Evolutionary conservation across 1,140 invertebrate genomes (phyloP), one percentile per base, ranked within the genome.

Genomic region (Aphelenchoides avenae): DNA sequence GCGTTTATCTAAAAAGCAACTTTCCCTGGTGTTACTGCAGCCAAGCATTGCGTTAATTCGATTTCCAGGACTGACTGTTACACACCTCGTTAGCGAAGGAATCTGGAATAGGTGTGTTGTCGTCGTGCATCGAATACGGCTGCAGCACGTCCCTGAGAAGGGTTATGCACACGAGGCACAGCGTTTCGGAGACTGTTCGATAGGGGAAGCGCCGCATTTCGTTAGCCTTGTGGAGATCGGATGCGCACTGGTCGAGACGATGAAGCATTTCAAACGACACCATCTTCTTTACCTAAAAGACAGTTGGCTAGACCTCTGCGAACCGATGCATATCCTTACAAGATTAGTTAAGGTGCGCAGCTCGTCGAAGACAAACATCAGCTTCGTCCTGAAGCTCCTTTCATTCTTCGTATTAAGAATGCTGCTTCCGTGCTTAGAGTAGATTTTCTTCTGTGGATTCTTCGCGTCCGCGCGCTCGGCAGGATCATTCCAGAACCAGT

Each of bases 161-260:
- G 0, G 90, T 89, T 1, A 96, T 88, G 82, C 93, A 85, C 0
- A 92, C 89, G 36, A 97, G 80, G 79, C 39, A 97, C 81, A 0
- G 88, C 90, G 57, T 60, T 80, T 98, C 93, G 59, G 89, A 94
- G 73, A 93, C 91, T 2, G 87, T 89, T 70, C 87, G 86, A 77
- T 92, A 94, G 2, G 87, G 87, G 64, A 88, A 89, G 51, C 86
- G 84, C 76, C 85, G 81, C 31, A 87, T 82, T 70, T 66, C 66
- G 48, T 82, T 82, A 47, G 64, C 57, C 52, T 64, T 30, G 20
- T 70, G 74, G 43, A 66, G 55, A 11, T 64, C 48, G 9, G 31
- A 33, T 13, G 71, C 63, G 47, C 50, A 50, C 7, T 31, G 30
- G 39, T 71, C 66, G 20, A 72, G 29, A 1, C 15, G 9, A 6